These are phyloP conservation scores for Sebastes fasciatus DNA, from an alignment of 2,113 vertebrate species.

Conservation along the genomic window DNA sequence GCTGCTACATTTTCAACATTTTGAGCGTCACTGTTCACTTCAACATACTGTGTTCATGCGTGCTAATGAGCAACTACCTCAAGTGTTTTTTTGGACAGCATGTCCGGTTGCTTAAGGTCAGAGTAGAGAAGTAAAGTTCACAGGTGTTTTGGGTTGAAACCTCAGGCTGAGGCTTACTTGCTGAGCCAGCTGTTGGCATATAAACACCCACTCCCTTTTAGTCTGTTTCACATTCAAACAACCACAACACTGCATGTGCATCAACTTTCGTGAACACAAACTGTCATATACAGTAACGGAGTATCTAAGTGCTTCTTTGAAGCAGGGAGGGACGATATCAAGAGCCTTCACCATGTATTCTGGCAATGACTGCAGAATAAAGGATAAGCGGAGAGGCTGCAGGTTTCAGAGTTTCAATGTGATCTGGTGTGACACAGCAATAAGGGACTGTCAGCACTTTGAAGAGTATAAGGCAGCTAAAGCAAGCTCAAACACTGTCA, in stretches of 20 bases:
- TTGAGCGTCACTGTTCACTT: neutral
- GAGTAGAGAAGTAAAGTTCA: constrained; percentile 70
- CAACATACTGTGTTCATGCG: neutral
- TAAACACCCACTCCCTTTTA: constrained; percentile 69
- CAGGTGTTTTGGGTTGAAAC: constrained; percentile 76
- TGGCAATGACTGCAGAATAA: constrained; percentile 34
- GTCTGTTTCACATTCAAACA: constrained; percentile 77
- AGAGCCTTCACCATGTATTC: neutral
- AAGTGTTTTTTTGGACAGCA: constrained; percentile 27
- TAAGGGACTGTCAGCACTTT: constrained; percentile 13
- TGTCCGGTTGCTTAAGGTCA: constrained; percentile 38
- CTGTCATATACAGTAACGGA: neutral
- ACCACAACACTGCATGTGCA: constrained; percentile 34
- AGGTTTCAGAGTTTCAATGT: constrained; percentile 6
- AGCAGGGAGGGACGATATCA: neutral
- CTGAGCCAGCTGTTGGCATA: constrained; percentile 77
- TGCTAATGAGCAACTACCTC: neutral
- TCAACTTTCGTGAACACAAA: constrained; percentile 36
- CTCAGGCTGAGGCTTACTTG: constrained; percentile 49
- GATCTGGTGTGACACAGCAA: constrained; percentile 12
- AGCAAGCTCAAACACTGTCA: neutral
- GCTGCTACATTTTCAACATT: neutral
- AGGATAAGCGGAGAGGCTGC: neutral
- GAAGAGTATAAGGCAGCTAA: neutral
- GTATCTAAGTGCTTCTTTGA: constrained; percentile 16